phyloP scores from a whole-genome alignment of 2,113 vertebrate species.

The Amphiprion percula region DNA sequence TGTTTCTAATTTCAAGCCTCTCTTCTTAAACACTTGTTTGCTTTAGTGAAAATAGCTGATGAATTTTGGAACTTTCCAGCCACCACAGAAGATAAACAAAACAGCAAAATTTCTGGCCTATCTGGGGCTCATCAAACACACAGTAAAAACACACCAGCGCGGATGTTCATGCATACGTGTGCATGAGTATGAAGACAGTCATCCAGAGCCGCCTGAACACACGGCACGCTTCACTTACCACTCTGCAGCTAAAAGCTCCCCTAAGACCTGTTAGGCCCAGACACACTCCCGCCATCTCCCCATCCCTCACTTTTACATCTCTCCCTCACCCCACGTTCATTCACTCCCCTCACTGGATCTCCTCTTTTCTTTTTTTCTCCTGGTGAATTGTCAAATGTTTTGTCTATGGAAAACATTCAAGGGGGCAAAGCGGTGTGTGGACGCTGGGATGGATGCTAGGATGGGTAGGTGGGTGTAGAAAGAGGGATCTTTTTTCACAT shows the following conservation, averaged over 20 bases:
- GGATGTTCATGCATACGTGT: neutral
- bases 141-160: neutral
- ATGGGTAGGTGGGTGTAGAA: slow-evolving; percentile 53
- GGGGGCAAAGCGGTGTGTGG: slow-evolving; percentile 16
- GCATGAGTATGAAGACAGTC: slow-evolving; percentile 29
- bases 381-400: slow-evolving; percentile 32
- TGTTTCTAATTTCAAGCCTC: neutral
- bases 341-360: neutral
- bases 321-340: neutral
- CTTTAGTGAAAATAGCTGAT: neutral
- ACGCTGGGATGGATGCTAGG: slow-evolving; percentile 34
- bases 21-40: neutral
- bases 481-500: slow-evolving; percentile 80
- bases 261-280: slow-evolving; percentile 61
- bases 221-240: slow-evolving; percentile 74
- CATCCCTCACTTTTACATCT: slow-evolving; percentile 23
- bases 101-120: neutral
- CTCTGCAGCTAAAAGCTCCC: slow-evolving; percentile 73
- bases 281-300: slow-evolving; percentile 56
- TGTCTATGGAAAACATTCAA: slow-evolving; percentile 41
- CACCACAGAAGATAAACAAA: neutral
- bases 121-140: slow-evolving; percentile 1
- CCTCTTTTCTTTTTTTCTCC: neutral
- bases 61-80: neutral
- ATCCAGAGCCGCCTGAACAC: slow-evolving; percentile 63